phyloP scores from a whole-genome alignment of 2,113 vertebrate genomes.

The Acrocephalus kingi region DNA sequence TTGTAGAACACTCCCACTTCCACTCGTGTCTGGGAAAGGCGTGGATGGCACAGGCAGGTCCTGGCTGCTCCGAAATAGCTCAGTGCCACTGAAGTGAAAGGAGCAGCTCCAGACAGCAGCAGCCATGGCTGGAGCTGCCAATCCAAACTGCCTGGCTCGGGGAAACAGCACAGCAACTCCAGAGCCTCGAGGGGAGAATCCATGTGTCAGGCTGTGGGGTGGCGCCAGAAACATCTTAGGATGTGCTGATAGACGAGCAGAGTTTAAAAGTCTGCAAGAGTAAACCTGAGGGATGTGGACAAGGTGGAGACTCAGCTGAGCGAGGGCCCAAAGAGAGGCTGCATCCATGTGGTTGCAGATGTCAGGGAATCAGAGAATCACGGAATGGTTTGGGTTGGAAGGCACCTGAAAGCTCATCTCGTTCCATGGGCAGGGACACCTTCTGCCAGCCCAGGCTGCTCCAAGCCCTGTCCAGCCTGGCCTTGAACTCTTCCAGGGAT shows the following conservation, averaged over 20 bases:
- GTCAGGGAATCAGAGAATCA: neutral
- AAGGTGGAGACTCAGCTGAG: neutral
- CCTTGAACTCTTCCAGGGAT: neutral
- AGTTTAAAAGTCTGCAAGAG: neutral
- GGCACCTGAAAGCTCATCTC: neutral
- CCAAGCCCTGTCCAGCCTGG: neutral
- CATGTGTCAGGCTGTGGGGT: accelerated
- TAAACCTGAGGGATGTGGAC: neutral
- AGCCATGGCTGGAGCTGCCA: neutral
- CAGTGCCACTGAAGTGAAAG: slow-evolving; percentile 3
- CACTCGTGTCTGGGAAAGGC: neutral
- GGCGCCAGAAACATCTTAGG: neutral
- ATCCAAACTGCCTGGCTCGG: accelerated
- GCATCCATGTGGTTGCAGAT: accelerated
- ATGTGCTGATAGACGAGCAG: neutral
- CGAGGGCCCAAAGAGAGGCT: neutral
- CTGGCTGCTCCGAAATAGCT: neutral
- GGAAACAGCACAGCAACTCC: neutral
- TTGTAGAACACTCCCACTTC: neutral
- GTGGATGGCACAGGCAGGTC: neutral
- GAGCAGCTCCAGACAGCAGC: neutral
- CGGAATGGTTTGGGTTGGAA: neutral
- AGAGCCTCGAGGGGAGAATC: neutral
- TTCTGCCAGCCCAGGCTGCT: neutral
- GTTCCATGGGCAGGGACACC: neutral